Evolutionary conservation across 2,888 invertebrate genomes (phyloP).

Genomic region (Philereme transversata): DNA sequence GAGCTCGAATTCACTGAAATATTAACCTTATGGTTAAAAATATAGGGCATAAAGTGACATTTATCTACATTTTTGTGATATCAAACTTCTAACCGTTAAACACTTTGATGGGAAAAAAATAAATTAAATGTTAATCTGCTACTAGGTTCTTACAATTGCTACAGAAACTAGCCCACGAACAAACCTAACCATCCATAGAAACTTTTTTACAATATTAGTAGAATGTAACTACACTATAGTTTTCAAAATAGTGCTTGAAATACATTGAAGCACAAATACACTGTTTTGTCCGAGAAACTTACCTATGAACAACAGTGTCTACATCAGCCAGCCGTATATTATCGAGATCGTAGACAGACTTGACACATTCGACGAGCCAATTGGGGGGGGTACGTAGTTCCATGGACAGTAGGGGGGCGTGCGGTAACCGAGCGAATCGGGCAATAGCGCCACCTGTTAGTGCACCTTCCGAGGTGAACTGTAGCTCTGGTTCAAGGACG

Average conservation of each 20-base stretch:
- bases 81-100: too few species aligned
- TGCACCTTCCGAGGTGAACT: conserved; percentile 89
- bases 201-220: too few species aligned
- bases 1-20: conserved; percentile 94
- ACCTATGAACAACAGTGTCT: conserved; percentile 93
- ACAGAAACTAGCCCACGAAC: too few species aligned
- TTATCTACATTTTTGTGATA: too few species aligned
- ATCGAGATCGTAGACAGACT: conserved; percentile 97
- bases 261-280: too few species aligned
- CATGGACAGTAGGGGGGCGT: conserved; percentile 94
- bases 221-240: too few species aligned
- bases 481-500: conserved; percentile 95
- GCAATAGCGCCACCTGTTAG: conserved; percentile 90
- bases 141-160: too few species aligned
- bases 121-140: too few species aligned
- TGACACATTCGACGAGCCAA: conserved; percentile 97
- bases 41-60: not conserved
- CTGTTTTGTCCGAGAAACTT: conserved; percentile 2
- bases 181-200: too few species aligned
- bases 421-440: conserved; percentile 94
- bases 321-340: conserved; percentile 98
- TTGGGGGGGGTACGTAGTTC: conserved; percentile 93
- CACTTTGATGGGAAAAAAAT: too few species aligned
- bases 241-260: too few species aligned
- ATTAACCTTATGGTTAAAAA: not conserved